Conservation (phyloP, 2,888 invertebrate genomes). For the Eristalinus sepulchralis region DNA sequence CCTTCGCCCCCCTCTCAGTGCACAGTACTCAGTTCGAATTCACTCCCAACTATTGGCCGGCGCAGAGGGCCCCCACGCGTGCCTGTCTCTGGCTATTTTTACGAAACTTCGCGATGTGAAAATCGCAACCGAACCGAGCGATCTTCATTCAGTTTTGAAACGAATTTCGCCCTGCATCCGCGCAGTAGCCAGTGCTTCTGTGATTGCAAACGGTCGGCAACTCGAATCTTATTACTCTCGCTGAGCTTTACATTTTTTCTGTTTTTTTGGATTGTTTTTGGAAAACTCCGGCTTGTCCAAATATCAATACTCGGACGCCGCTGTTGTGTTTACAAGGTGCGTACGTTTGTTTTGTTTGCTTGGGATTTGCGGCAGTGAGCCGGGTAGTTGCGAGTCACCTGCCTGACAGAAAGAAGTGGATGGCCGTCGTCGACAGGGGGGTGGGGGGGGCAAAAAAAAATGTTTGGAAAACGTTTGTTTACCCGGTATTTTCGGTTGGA, state of each 20-base stretch:
- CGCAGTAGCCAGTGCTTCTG: slow-evolving; percentile 15
- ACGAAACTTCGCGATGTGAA: slow-evolving; percentile 45
- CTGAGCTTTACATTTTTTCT: background rate
- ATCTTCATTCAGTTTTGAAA: slow-evolving; percentile 66
- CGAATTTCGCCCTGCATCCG: slow-evolving; percentile 60
- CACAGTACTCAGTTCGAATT: slow-evolving; percentile 22
- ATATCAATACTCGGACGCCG: background rate
- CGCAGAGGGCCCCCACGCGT: background rate
- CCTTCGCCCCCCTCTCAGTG: background rate
- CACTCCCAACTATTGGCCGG: slow-evolving; percentile 19
- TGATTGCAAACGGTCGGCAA: slow-evolving; percentile 3
- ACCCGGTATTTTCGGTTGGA: background rate
- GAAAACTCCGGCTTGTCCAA: slow-evolving; percentile 1
- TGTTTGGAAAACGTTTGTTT: background rate
- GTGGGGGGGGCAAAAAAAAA: background rate
- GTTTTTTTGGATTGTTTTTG: background rate
- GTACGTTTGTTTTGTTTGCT: background rate
- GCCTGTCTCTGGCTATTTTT: slow-evolving; percentile 57
- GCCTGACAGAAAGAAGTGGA: background rate
- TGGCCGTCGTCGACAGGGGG: background rate
- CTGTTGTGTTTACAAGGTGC: background rate
- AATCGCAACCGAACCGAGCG: slow-evolving; percentile 44
- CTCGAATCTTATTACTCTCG: slow-evolving; percentile 13
- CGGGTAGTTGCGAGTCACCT: background rate
- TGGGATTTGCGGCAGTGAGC: background rate